Conservation (phyloP, 2,797 vertebrate genomes). For the Phrynocephalus forsythii region DNA sequence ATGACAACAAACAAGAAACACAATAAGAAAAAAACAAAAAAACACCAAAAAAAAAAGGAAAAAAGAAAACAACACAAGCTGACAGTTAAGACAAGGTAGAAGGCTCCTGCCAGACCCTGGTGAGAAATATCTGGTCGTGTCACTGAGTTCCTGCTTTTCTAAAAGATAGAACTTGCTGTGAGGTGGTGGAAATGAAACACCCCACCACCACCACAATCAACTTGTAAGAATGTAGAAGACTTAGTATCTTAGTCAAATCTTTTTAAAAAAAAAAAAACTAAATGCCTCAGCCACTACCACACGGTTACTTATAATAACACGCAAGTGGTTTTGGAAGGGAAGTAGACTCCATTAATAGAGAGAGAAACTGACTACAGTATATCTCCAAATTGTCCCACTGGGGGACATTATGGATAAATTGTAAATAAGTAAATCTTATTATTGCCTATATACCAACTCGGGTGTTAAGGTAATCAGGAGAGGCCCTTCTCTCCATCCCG, state of each 20-base stretch:
- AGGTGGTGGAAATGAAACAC: neutral
- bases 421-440: too few relatives aligned
- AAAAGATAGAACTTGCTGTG: neutral
- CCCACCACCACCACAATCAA: neutral
- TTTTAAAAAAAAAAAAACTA: too few relatives aligned
- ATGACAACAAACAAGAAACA: neutral
- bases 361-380: too few relatives aligned
- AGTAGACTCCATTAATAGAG: too few relatives aligned
- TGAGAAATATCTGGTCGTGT: neutral
- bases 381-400: too few relatives aligned
- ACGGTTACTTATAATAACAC: neutral
- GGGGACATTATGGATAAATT: neutral
- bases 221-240: neutral
- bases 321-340: neutral
- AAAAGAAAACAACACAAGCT: neutral
- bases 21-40: neutral
- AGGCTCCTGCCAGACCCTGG: slow-evolving; percentile 29
- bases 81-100: neutral
- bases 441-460: too few relatives aligned
- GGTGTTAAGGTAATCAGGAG: too few relatives aligned
- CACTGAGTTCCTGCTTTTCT: rapidly evolving
- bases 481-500: too few relatives aligned
- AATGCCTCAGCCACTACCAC: neutral
- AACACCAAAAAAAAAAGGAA: rapidly evolving
- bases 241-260: neutral